These are phyloP conservation scores for Anolis carolinensis DNA, from an alignment of 2,113 vertebrate genomes.

Conservation along the genomic window DNA sequence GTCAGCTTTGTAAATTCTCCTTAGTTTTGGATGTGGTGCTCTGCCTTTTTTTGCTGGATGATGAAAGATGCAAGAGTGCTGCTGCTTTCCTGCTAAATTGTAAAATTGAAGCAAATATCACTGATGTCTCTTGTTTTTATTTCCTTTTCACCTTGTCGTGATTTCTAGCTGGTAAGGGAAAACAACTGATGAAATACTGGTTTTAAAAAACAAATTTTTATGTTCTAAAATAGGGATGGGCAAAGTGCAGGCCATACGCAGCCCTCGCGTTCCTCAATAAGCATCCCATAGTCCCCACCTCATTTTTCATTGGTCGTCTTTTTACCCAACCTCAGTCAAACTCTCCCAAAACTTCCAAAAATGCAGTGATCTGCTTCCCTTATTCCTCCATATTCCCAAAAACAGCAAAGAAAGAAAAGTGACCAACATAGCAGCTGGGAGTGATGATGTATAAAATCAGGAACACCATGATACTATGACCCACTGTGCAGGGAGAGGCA, in stretches of 20 bases:
- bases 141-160: not conserved
- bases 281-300: too few relatives aligned
- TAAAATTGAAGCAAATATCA: slow-evolving; percentile 59
- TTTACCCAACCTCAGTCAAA: too few relatives aligned
- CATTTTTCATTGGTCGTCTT: too few relatives aligned
- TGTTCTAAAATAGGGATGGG: not conserved
- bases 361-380: too few relatives aligned
- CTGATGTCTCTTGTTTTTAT: slow-evolving; percentile 13
- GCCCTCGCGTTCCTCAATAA: too few relatives aligned
- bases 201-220: slow-evolving; percentile 3
- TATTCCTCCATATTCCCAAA: too few relatives aligned
- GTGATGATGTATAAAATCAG: too few relatives aligned
- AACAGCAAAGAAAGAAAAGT: too few relatives aligned
- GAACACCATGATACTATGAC: too few relatives aligned
- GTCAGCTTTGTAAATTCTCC: slow-evolving; percentile 30
- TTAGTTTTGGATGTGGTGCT: slow-evolving; percentile 36
- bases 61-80: slow-evolving; percentile 42
- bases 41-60: slow-evolving; percentile 48
- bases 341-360: too few relatives aligned
- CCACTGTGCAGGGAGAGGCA: too few relatives aligned
- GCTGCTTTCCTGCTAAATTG: slow-evolving; percentile 47
- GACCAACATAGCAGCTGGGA: too few relatives aligned
- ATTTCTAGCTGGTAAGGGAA: slow-evolving; percentile 6
- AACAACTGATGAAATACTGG: not conserved
- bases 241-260: not conserved